Percentiles rank a stretch among this genome's conserved stretches.
Conservation (phyloP, 2,888 invertebrate species). For the Sarcophaga caerulescens region DNA sequence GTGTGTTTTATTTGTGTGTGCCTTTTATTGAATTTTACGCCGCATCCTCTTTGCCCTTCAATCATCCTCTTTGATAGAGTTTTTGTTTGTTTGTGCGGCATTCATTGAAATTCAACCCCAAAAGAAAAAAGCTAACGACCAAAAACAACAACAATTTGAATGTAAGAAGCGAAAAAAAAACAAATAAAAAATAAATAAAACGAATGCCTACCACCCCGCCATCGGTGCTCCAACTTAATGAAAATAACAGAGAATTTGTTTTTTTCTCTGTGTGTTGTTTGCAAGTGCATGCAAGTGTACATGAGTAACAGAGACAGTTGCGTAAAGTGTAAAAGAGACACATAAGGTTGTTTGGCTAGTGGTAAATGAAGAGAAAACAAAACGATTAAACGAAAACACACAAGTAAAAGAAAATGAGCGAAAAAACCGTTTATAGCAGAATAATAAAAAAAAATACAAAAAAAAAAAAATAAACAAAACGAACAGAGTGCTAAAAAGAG, state of each 20-base stretch:
- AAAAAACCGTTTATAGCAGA: slow-evolving; percentile 48
- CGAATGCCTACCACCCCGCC: slow-evolving; percentile 60
- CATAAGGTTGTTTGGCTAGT: slow-evolving; percentile 65
- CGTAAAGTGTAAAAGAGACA: slow-evolving; percentile 53
- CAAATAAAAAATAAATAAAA: background rate
- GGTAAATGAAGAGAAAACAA: slow-evolving; percentile 58
- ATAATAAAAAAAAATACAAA: slow-evolving; percentile 30
- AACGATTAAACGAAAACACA: slow-evolving; percentile 38
- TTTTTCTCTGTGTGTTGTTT: slow-evolving; percentile 43
- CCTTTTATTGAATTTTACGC: slow-evolving; percentile 59
- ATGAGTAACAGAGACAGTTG: slow-evolving; percentile 26
- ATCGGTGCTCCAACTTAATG: slow-evolving; percentile 53
- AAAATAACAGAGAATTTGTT: slow-evolving; percentile 58
- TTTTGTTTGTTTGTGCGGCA: slow-evolving; percentile 61
- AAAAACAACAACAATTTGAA: slow-evolving; percentile 34
- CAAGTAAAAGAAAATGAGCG: slow-evolving; percentile 34
- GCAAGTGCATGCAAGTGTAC: slow-evolving; percentile 53
- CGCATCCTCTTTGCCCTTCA: slow-evolving; percentile 68
- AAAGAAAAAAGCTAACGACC: slow-evolving; percentile 31
- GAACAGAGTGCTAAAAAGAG: slow-evolving; percentile 24
- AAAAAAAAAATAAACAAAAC: slow-evolving; percentile 30
- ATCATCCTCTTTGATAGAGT: slow-evolving; percentile 54
- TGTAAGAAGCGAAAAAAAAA: slow-evolving; percentile 32
- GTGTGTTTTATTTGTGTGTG: too few species aligned
- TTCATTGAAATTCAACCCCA: slow-evolving; percentile 69